A percentile compares a stretch with the other conserved stretches of the same genome.
phyloP scores from a whole-genome alignment of 2,888 invertebrate genomes.

The Diabrotica balteata region DNA sequence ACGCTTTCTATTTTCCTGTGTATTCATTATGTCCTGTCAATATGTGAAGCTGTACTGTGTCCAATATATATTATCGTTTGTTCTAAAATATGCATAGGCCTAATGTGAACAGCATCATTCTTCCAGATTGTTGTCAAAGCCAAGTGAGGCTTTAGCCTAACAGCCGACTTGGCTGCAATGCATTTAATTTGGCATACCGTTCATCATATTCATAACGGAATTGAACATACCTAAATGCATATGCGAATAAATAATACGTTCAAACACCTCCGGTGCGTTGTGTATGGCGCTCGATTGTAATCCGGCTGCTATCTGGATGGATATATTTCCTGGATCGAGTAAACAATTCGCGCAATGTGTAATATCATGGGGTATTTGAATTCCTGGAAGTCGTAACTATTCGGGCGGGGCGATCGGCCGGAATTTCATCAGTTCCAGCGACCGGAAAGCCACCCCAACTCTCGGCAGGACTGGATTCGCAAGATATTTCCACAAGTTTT shows the following conservation, averaged over 20 bases:
- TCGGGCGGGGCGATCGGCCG: constrained; percentile 58
- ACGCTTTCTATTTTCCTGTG: too few species aligned
- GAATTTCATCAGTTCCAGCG: constrained; percentile 66
- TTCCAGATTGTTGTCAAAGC: neutral
- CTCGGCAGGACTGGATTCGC: constrained; percentile 7
- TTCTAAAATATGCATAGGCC: too few species aligned
- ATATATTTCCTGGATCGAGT: constrained; percentile 36
- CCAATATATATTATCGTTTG: too few species aligned
- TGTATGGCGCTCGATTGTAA: constrained; percentile 15
- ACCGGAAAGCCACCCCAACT: constrained; percentile 65
- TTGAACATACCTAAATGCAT: constrained; percentile 13
- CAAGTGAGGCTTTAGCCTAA: constrained; percentile 2
- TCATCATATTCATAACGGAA: constrained; percentile 9
- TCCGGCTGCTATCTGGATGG: constrained; percentile 14
- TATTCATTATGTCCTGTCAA: too few species aligned
- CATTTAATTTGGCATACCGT: constrained; percentile 3
- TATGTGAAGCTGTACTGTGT: too few species aligned
- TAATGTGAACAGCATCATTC: too few species aligned
- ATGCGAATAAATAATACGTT: constrained; percentile 5
- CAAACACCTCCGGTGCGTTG: constrained; percentile 10
- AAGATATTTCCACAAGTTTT: neutral
- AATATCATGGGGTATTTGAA: constrained; percentile 58
- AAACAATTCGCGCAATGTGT: constrained; percentile 58
- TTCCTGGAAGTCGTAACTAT: constrained; percentile 61
- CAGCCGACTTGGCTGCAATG: neutral